Base-by-base conservation (phyloP, 2,888 invertebrate species). In the Smittia sp. region DNA sequence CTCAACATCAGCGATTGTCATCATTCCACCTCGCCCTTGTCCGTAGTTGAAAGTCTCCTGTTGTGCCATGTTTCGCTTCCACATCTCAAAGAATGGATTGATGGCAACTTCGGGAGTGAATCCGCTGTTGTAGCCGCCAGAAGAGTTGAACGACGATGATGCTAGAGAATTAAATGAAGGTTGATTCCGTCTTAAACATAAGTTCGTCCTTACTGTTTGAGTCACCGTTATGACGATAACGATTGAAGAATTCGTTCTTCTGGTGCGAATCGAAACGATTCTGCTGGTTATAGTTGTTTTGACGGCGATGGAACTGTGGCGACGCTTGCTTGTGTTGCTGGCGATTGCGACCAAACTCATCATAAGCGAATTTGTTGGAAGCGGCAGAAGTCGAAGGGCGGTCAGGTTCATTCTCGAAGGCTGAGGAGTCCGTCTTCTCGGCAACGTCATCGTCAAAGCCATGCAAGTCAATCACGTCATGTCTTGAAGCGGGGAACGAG, bases 381-480 rank as follows among this genome's bases (percentile, higher is more conserved):
- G 11, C n/a, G n/a, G 2, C 3, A 13, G 11, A n/a, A 3, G 11
- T 3, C 46, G 11, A 6, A 2, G 46, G 15, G n/a, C 46, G 11
- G 11, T 46, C 32, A 9, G 3, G 32, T 6, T 6, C 32, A 32
- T 32, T 7, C 6, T 1, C 2, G 2, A n/a, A 2, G 2, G 46
- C 46, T 58, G 15, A 20, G n/a, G 58, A 58, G 1, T 6, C 1
- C 18, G 4, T 58, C 1, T 9, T 58, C 18, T 18, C 22, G 9
- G n/a, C 4, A 2, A n/a, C 20, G 22, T 62, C 72, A 13, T 72
- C 72, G 1, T 72, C 72, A 20, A 72, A 72, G 11, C 72, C 72
- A 58, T 62, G 72, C 25, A 72, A 62, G 38, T 72, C 72, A 38
- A 72, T 62, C 7, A 62, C 18, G 41, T 72, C 72, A 7, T 62